phyloP scores from a whole-genome alignment of 2,113 vertebrate genomes.

The Nesogale talazaci region DNA sequence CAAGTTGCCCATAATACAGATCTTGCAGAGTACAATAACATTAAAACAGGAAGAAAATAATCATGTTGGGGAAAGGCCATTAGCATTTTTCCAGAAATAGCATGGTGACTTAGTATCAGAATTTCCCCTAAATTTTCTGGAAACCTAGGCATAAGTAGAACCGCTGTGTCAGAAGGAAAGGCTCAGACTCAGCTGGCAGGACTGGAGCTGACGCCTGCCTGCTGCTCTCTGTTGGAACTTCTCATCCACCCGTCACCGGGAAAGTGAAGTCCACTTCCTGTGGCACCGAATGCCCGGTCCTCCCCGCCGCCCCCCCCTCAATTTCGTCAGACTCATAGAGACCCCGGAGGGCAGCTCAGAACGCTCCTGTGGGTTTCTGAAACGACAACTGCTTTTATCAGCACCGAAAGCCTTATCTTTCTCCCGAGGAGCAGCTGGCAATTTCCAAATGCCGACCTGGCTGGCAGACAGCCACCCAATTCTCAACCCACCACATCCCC shows the following conservation, averaged over 20 bases:
- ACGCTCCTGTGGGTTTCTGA: too few species aligned
- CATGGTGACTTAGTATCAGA: not conserved
- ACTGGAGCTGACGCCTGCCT: fast-evolving
- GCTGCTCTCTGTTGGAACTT: not conserved
- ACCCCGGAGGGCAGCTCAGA: too few species aligned
- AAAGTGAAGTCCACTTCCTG: not conserved
- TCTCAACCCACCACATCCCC: too few species aligned
- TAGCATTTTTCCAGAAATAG: constrained; percentile 1
- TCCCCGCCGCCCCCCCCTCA: too few species aligned
- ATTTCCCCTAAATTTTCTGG: constrained; percentile 30
- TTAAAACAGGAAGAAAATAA: constrained; percentile 7
- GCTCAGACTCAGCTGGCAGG: not conserved
- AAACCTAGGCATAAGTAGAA: not conserved
- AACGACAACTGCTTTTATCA: too few species aligned
- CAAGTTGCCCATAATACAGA: constrained; percentile 7
- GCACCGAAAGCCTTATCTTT: too few species aligned
- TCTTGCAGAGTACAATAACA: constrained; percentile 14
- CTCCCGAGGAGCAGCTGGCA: too few species aligned
- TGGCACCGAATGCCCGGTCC: fast-evolving
- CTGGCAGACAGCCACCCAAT: too few species aligned
- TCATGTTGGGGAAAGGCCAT: not conserved
- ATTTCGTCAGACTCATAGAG: too few species aligned
- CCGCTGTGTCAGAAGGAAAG: not conserved
- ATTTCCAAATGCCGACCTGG: too few species aligned
- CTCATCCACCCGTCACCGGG: not conserved